Percentiles rank a stretch among this genome's conserved stretches.
Conservation (phyloP, 2,113 vertebrate genomes). For the Sialia sialis region DNA sequence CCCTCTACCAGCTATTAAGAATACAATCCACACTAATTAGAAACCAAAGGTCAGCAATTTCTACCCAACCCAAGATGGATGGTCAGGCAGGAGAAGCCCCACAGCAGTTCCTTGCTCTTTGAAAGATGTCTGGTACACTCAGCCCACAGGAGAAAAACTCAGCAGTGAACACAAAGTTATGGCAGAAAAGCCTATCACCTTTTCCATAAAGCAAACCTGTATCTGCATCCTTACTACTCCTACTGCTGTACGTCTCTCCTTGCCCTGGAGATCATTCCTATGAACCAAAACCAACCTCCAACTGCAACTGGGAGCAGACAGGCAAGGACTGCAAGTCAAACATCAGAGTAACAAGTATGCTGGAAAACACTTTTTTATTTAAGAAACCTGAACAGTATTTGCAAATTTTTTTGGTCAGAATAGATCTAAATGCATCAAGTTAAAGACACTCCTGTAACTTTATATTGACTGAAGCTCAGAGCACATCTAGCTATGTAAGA, state of each 20-base stretch:
- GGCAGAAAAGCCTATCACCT: background rate
- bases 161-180: background rate
- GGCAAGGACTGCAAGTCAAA: background rate
- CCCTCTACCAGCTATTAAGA: slow-evolving; percentile 25
- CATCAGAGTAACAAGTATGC: fast-evolving
- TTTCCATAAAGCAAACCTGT: background rate
- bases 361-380: background rate
- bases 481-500: background rate
- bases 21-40: slow-evolving; percentile 41
- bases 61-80: background rate
- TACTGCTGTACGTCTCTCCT: background rate
- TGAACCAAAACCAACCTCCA: background rate
- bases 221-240: background rate
- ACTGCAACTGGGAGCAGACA: background rate
- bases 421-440: background rate
- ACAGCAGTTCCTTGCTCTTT: background rate
- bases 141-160: background rate
- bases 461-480: background rate
- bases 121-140: fast-evolving
- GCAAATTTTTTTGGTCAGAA: background rate
- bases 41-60: slow-evolving; percentile 47
- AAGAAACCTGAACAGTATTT: background rate
- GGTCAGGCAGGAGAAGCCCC: background rate
- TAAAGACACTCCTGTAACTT: background rate
- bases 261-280: background rate